phyloP scores from a whole-genome alignment of 1,140 invertebrate species.

The Vanessa tameamea region DNA sequence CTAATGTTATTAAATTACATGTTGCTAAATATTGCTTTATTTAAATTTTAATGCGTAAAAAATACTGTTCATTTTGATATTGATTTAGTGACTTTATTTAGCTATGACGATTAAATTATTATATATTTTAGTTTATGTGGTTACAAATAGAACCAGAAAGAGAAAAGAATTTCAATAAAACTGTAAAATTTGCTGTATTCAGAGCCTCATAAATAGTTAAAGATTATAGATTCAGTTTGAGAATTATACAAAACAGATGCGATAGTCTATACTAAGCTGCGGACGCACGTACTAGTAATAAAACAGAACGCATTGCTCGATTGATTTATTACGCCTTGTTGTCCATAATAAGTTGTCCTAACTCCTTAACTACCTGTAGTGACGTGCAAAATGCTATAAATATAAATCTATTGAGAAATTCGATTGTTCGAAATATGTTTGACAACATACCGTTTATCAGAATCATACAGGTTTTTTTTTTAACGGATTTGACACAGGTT shows the following conservation, averaged over 20 bases:
- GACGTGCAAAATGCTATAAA: slow-evolving; percentile 34
- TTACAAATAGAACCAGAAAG: neutral
- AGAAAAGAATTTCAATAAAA: no score
- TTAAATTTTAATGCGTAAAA: no score
- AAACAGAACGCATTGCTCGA: slow-evolving; percentile 49
- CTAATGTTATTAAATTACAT: neutral
- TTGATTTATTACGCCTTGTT: slow-evolving; percentile 64
- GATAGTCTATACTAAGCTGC: slow-evolving; percentile 9
- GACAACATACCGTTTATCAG: no score
- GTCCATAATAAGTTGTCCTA: slow-evolving; percentile 66
- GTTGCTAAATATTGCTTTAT: no score
- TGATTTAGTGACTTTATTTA: no score
- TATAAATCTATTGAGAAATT: slow-evolving; percentile 1
- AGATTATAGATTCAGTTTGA: neutral
- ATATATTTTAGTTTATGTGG: neutral
- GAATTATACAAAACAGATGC: slow-evolving; percentile 18
- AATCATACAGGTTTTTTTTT: no score
- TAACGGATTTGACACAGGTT: no score
- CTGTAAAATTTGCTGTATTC: neutral
- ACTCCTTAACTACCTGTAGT: slow-evolving; percentile 48
- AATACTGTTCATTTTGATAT: no score
- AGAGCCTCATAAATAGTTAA: no score
- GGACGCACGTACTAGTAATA: slow-evolving; percentile 49
- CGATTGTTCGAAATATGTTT: no score
- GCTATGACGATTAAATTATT: neutral